Conservation (phyloP, 37 sponge, comb jelly and placozoan species). For the Ianthella basta region DNA sequence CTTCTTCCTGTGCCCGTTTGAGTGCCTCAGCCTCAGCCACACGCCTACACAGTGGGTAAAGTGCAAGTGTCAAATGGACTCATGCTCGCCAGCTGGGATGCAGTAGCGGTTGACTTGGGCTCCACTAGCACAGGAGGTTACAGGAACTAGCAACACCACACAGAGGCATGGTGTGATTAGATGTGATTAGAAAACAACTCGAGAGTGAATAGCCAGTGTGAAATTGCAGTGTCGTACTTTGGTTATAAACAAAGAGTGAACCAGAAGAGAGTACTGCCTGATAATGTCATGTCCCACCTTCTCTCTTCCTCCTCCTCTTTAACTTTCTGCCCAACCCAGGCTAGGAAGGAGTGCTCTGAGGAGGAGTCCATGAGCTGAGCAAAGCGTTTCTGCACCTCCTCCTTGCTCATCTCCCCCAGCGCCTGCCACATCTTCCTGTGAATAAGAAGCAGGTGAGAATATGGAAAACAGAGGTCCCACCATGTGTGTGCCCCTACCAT, state of each 20-base stretch:
- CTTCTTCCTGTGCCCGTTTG: constrained; percentile 15
- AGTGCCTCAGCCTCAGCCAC: constrained; percentile 18
- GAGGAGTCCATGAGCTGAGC: constrained; percentile 60
- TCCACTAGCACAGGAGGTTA: too few species aligned
- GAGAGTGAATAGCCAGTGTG: too few species aligned
- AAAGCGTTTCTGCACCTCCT: constrained; percentile 67
- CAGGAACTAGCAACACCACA: too few species aligned
- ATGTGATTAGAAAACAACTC: too few species aligned
- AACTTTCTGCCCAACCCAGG: constrained; percentile 2
- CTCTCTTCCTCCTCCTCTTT: constrained; percentile 18
- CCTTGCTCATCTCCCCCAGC: constrained; percentile 65
- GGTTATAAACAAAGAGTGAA: too few species aligned
- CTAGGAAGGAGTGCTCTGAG: neutral
- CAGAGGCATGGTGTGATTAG: too few species aligned
- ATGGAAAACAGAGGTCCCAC: too few species aligned
- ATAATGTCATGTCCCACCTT: neutral
- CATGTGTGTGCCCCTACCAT: too few species aligned
- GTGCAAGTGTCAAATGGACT: neutral
- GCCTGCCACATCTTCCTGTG: constrained; percentile 86
- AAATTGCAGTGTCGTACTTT: too few species aligned
- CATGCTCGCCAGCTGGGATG: too few species aligned
- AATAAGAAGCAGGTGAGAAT: neutral
- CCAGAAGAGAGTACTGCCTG: too few species aligned
- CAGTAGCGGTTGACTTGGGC: too few species aligned
- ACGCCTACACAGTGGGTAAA: neutral